phyloP scores from a whole-genome alignment of 2,888 invertebrate genomes.

The Beris morrisii region DNA sequence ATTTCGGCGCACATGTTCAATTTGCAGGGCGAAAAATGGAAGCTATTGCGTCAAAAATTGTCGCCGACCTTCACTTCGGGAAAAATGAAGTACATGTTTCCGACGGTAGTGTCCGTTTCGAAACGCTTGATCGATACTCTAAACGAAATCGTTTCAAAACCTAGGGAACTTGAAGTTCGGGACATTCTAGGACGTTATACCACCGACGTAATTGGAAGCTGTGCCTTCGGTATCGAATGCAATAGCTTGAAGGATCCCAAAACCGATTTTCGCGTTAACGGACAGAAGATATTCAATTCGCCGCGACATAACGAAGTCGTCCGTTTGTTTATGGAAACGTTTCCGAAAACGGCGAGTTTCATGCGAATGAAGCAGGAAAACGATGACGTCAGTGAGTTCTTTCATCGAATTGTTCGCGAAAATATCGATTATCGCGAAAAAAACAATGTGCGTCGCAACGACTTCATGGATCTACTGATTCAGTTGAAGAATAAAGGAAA shows the following conservation, averaged over 20 bases:
- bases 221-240: constrained; percentile 54
- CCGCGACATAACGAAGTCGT: constrained; percentile 23
- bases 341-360: background rate
- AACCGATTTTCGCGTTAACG: constrained; percentile 45
- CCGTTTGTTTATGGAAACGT: constrained; percentile 1
- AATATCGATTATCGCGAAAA: constrained; percentile 53
- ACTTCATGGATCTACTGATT: constrained; percentile 60
- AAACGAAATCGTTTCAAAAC: constrained; percentile 37
- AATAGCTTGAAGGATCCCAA: constrained; percentile 48
- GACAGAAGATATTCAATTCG: constrained; percentile 34
- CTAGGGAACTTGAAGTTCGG: constrained; percentile 45
- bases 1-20: constrained; percentile 44
- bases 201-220: constrained; percentile 55
- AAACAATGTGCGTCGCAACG: constrained; percentile 52
- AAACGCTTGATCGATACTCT: constrained; percentile 37
- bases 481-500: constrained; percentile 49
- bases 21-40: constrained; percentile 52
- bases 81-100: constrained; percentile 54
- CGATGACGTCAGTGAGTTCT: constrained; percentile 47
- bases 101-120: constrained; percentile 44
- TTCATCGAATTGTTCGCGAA: constrained; percentile 48
- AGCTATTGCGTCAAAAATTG: constrained; percentile 50
- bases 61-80: constrained; percentile 55
- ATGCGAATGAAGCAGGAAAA: constrained; percentile 41
- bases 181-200: constrained; percentile 51